Percentiles rank a stretch among this genome's conserved stretches.
Evolutionary conservation across 1,140 invertebrate genomes (phyloP).

Genomic region (Aphelinus certus): DNA sequence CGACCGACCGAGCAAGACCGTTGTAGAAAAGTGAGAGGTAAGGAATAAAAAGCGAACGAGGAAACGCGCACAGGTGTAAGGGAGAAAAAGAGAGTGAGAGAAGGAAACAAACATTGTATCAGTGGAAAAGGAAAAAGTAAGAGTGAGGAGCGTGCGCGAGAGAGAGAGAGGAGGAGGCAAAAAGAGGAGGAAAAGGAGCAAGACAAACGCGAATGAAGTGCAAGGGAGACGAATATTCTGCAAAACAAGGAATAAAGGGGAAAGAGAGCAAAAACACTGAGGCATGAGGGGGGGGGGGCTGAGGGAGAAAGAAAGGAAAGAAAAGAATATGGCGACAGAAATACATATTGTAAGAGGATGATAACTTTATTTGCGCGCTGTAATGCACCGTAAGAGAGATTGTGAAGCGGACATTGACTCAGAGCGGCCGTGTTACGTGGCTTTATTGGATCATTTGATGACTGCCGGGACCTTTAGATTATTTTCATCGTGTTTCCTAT

Average conservation of each 20-base stretch:
- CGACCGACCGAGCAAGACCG: constrained; percentile 21
- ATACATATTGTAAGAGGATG: constrained; percentile 37
- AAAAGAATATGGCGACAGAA: constrained; percentile 19
- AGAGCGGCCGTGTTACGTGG: not conserved
- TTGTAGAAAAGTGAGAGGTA: constrained; percentile 22
- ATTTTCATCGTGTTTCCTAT: too few species aligned
- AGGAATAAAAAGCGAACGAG: constrained; percentile 26
- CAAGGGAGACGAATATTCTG: constrained; percentile 33
- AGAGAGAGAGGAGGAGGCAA: not conserved
- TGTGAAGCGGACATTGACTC: constrained; percentile 17
- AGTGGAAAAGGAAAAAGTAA: constrained; percentile 18
- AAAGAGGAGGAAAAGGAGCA: not conserved
- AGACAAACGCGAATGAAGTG: constrained; percentile 27
- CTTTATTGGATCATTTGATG: too few species aligned
- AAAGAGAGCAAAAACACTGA: constrained; percentile 14
- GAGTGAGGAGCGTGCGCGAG: constrained; percentile 3
- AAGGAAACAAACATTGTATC: constrained; percentile 23
- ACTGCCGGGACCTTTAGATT: too few species aligned
- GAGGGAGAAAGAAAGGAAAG: constrained; percentile 5
- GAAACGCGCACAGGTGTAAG: constrained; percentile 10
- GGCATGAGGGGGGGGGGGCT: not conserved
- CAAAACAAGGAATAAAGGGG: constrained; percentile 24
- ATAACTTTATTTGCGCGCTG: constrained; percentile 37
- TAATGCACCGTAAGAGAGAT: constrained; percentile 18
- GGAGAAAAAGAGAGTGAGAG: constrained; percentile 7